Evolutionary conservation across 2,113 vertebrate species (phyloP).

Genomic region (Burhinus bistriatus): DNA sequence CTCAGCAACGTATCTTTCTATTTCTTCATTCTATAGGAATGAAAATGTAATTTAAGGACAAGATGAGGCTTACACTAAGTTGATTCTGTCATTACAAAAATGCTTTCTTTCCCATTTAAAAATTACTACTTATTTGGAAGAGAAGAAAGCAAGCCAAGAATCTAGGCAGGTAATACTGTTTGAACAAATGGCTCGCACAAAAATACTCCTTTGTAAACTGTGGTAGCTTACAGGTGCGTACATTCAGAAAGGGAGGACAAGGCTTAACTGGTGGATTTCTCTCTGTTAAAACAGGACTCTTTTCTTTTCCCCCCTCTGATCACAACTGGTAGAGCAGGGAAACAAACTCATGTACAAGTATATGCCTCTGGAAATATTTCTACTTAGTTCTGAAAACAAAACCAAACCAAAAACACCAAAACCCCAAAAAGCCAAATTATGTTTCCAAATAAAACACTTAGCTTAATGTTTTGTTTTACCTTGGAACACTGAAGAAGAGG

Average conservation of each 20-base stretch:
- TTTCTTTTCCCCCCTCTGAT: fast-evolving
- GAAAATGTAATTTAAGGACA: constrained; percentile 26
- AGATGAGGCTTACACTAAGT: neutral
- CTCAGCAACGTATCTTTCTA: neutral
- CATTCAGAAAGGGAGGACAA: neutral
- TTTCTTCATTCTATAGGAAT: constrained; percentile 34
- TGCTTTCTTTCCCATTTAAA: neutral
- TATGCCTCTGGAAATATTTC: neutral
- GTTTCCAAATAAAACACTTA: neutral
- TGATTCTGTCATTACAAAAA: neutral
- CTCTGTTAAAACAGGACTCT: neutral
- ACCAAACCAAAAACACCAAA: neutral
- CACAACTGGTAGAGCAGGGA: neutral
- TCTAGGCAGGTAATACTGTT: neutral
- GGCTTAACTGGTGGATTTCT: neutral
- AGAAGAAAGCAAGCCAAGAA: neutral
- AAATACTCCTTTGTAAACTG: neutral
- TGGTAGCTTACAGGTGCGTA: neutral
- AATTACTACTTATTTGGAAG: neutral
- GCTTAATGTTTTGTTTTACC: neutral
- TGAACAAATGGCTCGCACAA: neutral
- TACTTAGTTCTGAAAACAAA: neutral
- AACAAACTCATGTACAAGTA: neutral
- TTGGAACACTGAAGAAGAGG: neutral
- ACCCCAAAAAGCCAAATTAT: neutral